These are phyloP conservation scores for Lasiurus borealis DNA, from an alignment of 2,113 vertebrate species.

Conservation along the genomic window DNA sequence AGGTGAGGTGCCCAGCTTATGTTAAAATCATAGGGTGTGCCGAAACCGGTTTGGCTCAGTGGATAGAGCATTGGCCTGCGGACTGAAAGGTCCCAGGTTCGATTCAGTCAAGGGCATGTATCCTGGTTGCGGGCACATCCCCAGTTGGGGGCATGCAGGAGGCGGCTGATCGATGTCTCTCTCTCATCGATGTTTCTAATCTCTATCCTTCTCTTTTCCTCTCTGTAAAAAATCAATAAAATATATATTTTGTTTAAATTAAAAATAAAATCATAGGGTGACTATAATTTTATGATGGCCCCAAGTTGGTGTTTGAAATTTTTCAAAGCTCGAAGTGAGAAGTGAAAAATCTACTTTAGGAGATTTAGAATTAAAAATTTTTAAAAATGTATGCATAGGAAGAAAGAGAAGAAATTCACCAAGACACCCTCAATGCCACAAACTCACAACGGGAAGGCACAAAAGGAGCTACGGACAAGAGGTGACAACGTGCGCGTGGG, in stretches of 20 bases:
- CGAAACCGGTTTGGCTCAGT: no score
- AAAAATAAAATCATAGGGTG: no score
- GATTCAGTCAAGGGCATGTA: no score
- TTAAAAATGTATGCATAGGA: neutral
- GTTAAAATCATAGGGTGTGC: neutral
- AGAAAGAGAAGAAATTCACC: neutral
- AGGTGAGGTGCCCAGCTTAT: rapidly evolving
- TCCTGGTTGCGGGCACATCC: no score
- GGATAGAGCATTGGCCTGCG: no score
- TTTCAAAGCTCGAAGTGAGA: neutral
- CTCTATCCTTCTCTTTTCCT: no score
- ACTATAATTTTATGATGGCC: neutral
- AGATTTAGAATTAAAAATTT: neutral
- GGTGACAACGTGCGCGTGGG: rapidly evolving
- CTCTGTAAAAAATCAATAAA: no score
- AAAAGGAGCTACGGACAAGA: neutral
- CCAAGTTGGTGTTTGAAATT: neutral
- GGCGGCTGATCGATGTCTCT: no score
- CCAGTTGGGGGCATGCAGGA: no score
- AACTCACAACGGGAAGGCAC: neutral
- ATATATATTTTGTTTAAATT: no score
- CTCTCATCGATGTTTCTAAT: no score
- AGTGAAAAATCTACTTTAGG: neutral
- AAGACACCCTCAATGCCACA: neutral
- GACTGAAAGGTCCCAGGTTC: no score